Conservation (phyloP, 2,113 vertebrate genomes). For the Ageneiosus marmoratus region DNA sequence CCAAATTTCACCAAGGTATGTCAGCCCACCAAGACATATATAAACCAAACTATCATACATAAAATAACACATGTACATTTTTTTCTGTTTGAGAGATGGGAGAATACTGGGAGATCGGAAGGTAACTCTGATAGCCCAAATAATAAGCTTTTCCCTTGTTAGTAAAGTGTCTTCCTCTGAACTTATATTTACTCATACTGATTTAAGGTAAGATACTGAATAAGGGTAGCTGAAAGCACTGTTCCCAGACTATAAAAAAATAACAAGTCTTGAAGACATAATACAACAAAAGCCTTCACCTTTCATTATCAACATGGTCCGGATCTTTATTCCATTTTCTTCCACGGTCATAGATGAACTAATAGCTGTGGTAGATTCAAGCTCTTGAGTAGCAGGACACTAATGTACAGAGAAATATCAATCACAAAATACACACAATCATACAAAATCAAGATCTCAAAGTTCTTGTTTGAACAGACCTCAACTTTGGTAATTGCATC, state of each 20-base stretch:
- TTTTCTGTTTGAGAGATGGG: neutral
- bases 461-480: conserved; percentile 13
- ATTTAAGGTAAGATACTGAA: too few species aligned
- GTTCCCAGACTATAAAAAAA: neutral
- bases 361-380: neutral
- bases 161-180: neutral
- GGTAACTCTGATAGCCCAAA: neutral
- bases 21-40: neutral
- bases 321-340: neutral
- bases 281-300: conserved; percentile 1
- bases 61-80: neutral
- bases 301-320: neutral
- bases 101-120: neutral
- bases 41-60: neutral
- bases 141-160: neutral
- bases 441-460: neutral
- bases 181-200: neutral
- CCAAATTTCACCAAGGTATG: neutral
- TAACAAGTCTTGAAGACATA: neutral
- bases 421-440: neutral
- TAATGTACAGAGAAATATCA: neutral
- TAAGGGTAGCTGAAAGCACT: too few species aligned
- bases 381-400: neutral
- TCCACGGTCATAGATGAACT: neutral
- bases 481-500: neutral